Percentiles rank a stretch among this genome's conserved stretches.
phyloP scores from a whole-genome alignment of 2,888 invertebrate genomes.

The Eretmocerus hayati region DNA sequence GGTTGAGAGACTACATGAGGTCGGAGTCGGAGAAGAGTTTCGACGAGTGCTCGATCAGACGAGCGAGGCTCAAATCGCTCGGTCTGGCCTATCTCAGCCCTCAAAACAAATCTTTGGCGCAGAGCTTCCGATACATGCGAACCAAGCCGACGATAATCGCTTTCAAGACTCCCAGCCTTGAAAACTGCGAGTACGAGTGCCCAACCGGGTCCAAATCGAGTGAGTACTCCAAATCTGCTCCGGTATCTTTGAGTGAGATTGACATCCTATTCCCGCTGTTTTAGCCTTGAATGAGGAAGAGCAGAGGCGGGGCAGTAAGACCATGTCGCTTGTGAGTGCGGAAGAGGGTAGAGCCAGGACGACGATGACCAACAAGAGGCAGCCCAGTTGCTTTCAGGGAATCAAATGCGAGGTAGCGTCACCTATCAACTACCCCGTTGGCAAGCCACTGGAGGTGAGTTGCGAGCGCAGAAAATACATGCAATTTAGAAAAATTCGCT shows the following conservation, averaged over 20 bases:
- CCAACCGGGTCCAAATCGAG: conserved; percentile 54
- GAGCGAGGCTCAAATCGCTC: conserved; percentile 58
- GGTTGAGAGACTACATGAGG: conserved; percentile 63
- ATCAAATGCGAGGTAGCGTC: conserved; percentile 25
- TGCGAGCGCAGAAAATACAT: no score
- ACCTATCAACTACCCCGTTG: conserved; percentile 63
- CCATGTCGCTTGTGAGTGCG: conserved; percentile 38
- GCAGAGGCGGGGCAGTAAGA: not conserved
- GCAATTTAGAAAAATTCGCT: no score
- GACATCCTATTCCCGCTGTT: not conserved
- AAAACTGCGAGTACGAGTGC: conserved; percentile 54
- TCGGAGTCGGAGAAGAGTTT: conserved; percentile 77
- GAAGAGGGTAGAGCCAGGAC: conserved; percentile 55
- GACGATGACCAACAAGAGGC: conserved; percentile 13
- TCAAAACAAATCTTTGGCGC: conserved; percentile 72
- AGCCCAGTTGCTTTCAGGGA: conserved; percentile 18
- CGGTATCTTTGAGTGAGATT: not conserved
- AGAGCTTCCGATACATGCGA: conserved; percentile 85
- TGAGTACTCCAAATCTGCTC: conserved; percentile 31
- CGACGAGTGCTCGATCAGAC: conserved; percentile 59
- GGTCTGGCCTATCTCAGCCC: conserved; percentile 61
- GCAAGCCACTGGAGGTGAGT: conserved; percentile 78
- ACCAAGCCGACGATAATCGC: conserved; percentile 84
- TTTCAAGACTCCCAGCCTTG: conserved; percentile 75
- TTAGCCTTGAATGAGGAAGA: conserved; percentile 1